phyloP scores from a whole-genome alignment of 2,888 invertebrate species.

The Orthosia cruda region DNA sequence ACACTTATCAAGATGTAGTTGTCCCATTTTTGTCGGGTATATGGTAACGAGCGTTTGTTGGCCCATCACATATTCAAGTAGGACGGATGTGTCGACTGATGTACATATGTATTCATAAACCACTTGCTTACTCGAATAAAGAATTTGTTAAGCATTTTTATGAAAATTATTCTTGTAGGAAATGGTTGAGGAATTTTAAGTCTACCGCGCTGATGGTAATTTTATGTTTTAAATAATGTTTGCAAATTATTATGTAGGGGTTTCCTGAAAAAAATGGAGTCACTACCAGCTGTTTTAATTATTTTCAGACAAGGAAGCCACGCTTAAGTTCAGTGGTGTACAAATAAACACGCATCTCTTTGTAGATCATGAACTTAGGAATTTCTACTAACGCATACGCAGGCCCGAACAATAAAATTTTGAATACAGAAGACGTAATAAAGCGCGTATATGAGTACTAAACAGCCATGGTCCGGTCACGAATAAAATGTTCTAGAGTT shows the following conservation, averaged over 20 bases:
- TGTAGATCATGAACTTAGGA: constrained; percentile 15
- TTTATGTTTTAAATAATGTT: constrained; percentile 38
- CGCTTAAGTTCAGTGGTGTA: neutral
- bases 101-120: constrained; percentile 63
- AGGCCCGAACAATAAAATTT: constrained; percentile 32
- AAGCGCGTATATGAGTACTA: constrained; percentile 60
- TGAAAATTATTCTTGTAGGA: constrained; percentile 51
- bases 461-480: constrained; percentile 68
- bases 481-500: constrained; percentile 79
- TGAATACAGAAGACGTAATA: constrained; percentile 54
- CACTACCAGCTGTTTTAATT: neutral
- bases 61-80: constrained; percentile 66
- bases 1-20: constrained; percentile 62
- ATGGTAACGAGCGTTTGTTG: constrained; percentile 58
- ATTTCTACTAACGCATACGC: constrained; percentile 7
- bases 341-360: constrained; percentile 6
- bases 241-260: constrained; percentile 41
- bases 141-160: constrained; percentile 56
- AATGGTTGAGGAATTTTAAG: constrained; percentile 38
- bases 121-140: constrained; percentile 47
- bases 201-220: constrained; percentile 6
- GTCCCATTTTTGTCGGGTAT: constrained; percentile 62
- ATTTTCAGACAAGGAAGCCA: neutral
- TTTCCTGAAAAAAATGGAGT: constrained; percentile 14
- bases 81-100: constrained; percentile 63